Evolutionary conservation across 2,797 vertebrate genomes (phyloP).

Genomic region (Acridotheres tristis): DNA sequence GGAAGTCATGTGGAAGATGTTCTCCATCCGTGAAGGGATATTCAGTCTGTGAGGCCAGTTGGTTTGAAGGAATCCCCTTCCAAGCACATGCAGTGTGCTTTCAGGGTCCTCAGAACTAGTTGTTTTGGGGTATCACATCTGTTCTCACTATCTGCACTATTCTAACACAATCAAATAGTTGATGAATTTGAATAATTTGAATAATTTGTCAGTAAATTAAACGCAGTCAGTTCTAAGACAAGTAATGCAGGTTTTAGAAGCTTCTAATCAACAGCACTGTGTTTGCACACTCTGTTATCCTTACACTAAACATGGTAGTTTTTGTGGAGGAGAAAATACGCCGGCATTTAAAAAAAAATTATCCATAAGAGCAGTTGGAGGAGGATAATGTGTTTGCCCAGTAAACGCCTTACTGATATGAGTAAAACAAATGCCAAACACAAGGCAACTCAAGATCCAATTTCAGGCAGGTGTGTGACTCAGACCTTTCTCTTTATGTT

Average conservation of each 20-base stretch:
- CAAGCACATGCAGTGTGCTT: not conserved
- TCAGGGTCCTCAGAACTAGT: not conserved
- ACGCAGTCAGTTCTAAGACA: not conserved
- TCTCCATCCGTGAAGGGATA: not conserved
- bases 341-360: fast-evolving
- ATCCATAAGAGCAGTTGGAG: not conserved
- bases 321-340: not conserved
- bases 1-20: not conserved
- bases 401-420: not conserved
- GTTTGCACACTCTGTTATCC: not conserved
- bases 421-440: not conserved
- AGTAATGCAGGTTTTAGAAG: not conserved
- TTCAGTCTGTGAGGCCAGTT: not conserved
- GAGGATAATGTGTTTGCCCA: not conserved
- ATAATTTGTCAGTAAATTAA: not conserved
- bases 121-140: not conserved
- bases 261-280: not conserved
- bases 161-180: not conserved
- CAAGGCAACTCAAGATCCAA: not conserved
- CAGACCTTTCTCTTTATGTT: not conserved
- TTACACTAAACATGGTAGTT: not conserved
- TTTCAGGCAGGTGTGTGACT: not conserved
- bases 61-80: not conserved
- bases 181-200: not conserved
- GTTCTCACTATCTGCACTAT: not conserved